Evolutionary conservation across 2,797 vertebrate species (phyloP), one percentile per base, ranked within the genome.

Genomic region (Pampus argenteus): DNA sequence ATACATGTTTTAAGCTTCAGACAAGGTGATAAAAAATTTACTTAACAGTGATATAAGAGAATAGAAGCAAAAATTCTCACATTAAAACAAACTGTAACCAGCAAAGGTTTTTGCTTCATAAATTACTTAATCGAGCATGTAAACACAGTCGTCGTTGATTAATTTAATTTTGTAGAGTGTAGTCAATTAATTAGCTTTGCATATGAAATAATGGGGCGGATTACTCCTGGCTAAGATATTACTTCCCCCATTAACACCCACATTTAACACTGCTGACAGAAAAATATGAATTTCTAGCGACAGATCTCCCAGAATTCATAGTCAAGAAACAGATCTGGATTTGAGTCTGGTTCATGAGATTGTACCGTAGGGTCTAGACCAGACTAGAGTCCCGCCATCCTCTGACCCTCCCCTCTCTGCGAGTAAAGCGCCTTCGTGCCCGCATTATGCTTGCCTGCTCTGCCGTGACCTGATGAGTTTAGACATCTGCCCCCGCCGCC

Each of bases 381-480:
- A 54, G 52, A 58, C 70, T 50, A 18, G 72, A 82, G 13, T 79
- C 74, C 71, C 18, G 17, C 71, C 72, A 18, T 76, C 56, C 76
- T 67, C 68, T 49, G 54, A 52, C 76, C 74, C 44, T 9, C 70
- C 81, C 59, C 31, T 70, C 57, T 56, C 23, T 17, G 31, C 3
- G 6, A 76, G 68, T 9, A 42, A 78, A 82, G 71, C 26, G 42
- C 70, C 78, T 76, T 48, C 36, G 7, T 74, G 61, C 76, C 76
- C 26, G 74, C 71, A 57, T 81, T 89, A 78, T 85, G 78, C 76
- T 83, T 40, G 85, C 71, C 85, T 64, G 78, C 78, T 82, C 84
- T 47, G 67, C 82, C 18, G 9, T 91, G 91, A 92, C 91, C 79
- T 90, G 86, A 94, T 89, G 60, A 85, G 86, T 91, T 87, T 81